A percentile compares a stretch with the other conserved stretches of the same genome.
Conservation (phyloP, 2,113 vertebrate species). For the Syrmaticus mikado region DNA sequence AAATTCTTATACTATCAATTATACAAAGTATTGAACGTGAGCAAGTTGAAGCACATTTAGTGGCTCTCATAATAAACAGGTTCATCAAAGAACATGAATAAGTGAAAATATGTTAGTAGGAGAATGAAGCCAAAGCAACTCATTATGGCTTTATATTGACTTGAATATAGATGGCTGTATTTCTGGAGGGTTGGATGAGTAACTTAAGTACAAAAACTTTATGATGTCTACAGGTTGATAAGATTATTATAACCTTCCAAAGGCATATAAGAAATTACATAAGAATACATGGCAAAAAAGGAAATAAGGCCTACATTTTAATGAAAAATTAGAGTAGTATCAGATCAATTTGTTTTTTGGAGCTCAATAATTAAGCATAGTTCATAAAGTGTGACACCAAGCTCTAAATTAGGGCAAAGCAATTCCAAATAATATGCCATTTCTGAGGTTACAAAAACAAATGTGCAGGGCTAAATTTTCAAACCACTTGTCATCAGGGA, state of each 20-base stretch:
- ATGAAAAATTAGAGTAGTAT: conserved; percentile 35
- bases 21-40: not conserved
- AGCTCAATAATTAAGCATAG: conserved; percentile 58
- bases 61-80: not conserved
- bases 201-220: conserved; percentile 45
- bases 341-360: conserved; percentile 20
- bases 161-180: not conserved
- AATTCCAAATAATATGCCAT: not conserved
- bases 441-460: not conserved
- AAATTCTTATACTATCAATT: not conserved
- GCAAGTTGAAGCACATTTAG: not conserved
- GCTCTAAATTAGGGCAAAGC: conserved; percentile 28
- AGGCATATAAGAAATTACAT: conserved; percentile 12
- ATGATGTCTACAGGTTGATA: conserved; percentile 38
- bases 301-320: not conserved
- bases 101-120: not conserved
- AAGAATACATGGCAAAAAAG: not conserved
- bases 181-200: conserved; percentile 26
- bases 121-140: conserved; percentile 22
- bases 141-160: not conserved
- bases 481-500: not conserved
- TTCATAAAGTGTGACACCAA: conserved; percentile 51
- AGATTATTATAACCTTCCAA: conserved; percentile 33
- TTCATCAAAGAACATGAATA: not conserved
- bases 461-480: not conserved